Percentiles rank a stretch among this genome's conserved stretches.
These are phyloP conservation scores for Tenebrio molitor DNA, from an alignment of 1,140 invertebrate genomes.

Conservation along the genomic window DNA sequence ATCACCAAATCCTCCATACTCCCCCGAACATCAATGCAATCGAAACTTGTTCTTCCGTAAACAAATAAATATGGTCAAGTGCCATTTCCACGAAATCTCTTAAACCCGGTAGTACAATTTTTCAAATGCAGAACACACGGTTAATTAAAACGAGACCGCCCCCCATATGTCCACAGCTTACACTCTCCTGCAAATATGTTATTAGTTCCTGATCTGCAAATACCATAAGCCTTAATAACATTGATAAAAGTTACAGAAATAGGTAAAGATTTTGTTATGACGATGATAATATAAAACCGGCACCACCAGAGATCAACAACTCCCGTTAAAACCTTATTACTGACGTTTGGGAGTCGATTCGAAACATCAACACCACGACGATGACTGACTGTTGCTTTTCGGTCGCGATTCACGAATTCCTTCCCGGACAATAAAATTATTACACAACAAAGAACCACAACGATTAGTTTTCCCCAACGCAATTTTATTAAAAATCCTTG, in stretches of 20 bases:
- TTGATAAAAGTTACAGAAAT: conserved; percentile 18
- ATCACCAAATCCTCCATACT: too few species aligned
- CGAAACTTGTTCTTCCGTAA: conserved; percentile 17
- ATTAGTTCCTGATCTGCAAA: conserved; percentile 28
- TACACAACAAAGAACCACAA: conserved; percentile 31
- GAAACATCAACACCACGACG: too few species aligned
- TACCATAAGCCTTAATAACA: conserved; percentile 9
- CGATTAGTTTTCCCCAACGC: conserved; percentile 31
- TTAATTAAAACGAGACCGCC: conserved; percentile 10
- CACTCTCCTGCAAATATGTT: conserved; percentile 10
- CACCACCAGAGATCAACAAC: neutral
- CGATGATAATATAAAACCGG: neutral
- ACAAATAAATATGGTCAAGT: conserved; percentile 8
- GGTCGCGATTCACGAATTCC: neutral
- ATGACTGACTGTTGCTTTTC: too few species aligned
- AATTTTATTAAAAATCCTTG: conserved; percentile 50
- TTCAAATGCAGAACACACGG: conserved; percentile 22
- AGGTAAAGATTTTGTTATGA: neutral
- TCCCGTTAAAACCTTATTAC: conserved; percentile 4
- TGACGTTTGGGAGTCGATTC: too few species aligned
- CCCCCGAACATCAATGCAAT: too few species aligned
- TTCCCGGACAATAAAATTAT: conserved; percentile 20
- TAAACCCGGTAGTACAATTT: conserved; percentile 14
- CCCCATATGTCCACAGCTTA: conserved; percentile 27
- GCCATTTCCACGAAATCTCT: neutral